Conservation (phyloP, 2,888 invertebrate genomes). For the Oligia latruncula region DNA sequence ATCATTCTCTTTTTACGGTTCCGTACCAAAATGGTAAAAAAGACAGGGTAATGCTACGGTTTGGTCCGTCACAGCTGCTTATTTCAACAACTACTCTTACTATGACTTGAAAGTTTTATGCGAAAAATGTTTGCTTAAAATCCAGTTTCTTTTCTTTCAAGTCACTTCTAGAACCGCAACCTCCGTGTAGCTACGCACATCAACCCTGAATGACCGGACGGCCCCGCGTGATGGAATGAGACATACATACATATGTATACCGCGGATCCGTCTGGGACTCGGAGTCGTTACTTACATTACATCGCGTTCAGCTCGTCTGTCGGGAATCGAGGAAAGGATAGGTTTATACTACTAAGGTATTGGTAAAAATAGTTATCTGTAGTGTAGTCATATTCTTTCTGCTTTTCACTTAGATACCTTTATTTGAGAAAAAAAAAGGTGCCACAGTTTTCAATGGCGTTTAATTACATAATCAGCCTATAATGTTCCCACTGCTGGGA, state of each 20-base stretch:
- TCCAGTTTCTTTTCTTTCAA: background rate
- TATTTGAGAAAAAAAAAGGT: background rate
- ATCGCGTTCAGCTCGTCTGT: constrained; percentile 30
- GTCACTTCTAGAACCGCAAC: constrained; percentile 2
- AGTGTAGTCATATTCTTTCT: background rate
- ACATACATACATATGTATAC: constrained; percentile 58
- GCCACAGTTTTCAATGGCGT: background rate
- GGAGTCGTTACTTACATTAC: constrained; percentile 45
- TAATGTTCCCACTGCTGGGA: background rate
- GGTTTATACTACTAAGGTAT: background rate
- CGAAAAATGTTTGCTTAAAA: background rate
- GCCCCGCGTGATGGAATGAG: constrained; percentile 59
- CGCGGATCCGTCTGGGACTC: constrained; percentile 32
- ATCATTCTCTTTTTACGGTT: background rate
- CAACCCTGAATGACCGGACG: constrained; percentile 58
- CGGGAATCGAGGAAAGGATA: constrained; percentile 7
- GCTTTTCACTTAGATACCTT: background rate
- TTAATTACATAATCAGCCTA: background rate
- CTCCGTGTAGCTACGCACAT: constrained; percentile 41
- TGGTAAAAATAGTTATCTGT: constrained; percentile 10
- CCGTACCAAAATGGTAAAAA: background rate
- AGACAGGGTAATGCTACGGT: background rate
- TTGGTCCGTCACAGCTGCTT: background rate
- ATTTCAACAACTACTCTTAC: background rate
- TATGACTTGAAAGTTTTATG: too few relatives aligned